Conservation (phyloP, 2,113 vertebrate genomes). For the Lagopus muta region DNA sequence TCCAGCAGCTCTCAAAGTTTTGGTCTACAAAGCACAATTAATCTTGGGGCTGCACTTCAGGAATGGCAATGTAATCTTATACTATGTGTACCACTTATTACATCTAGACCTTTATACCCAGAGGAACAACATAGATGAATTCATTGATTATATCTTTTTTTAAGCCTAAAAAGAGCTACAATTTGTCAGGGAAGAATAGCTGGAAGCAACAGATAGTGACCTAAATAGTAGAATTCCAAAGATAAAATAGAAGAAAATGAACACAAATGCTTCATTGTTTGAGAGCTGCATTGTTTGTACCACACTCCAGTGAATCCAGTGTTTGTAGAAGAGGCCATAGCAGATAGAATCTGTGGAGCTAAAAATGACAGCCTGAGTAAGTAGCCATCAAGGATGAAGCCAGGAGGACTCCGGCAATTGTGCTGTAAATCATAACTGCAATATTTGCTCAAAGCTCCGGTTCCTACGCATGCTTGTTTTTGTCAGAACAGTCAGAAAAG, state of each 20-base stretch:
- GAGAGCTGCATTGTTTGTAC: slow-evolving; percentile 41
- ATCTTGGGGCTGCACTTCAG: slow-evolving; percentile 18
- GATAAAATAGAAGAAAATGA: slow-evolving; percentile 53
- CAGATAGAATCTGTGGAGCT: slow-evolving; percentile 46
- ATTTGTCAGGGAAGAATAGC: slow-evolving; percentile 55
- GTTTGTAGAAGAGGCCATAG: slow-evolving; percentile 42
- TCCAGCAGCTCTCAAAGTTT: slow-evolving; percentile 36
- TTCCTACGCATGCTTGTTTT: not conserved
- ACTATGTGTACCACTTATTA: slow-evolving; percentile 33
- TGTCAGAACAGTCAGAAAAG: not conserved
- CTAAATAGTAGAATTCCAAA: slow-evolving; percentile 70
- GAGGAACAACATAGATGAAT: slow-evolving; percentile 59
- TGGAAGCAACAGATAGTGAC: slow-evolving; percentile 68
- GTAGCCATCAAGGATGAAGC: slow-evolving; percentile 13
- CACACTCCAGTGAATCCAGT: slow-evolving; percentile 53
- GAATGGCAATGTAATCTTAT: slow-evolving; percentile 32
- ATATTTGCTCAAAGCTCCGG: slow-evolving; percentile 20
- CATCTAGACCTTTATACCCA: slow-evolving; percentile 56
- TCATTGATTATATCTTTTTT: slow-evolving; percentile 69
- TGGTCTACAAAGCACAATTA: slow-evolving; percentile 37
- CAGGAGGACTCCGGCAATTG: not conserved
- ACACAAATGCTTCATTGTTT: slow-evolving; percentile 60
- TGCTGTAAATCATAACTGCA: slow-evolving; percentile 39
- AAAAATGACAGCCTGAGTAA: slow-evolving; percentile 49
- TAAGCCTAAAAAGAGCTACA: slow-evolving; percentile 53